phyloP scores from a whole-genome alignment of 2,888 invertebrate species.

The Epinotia ramella region DNA sequence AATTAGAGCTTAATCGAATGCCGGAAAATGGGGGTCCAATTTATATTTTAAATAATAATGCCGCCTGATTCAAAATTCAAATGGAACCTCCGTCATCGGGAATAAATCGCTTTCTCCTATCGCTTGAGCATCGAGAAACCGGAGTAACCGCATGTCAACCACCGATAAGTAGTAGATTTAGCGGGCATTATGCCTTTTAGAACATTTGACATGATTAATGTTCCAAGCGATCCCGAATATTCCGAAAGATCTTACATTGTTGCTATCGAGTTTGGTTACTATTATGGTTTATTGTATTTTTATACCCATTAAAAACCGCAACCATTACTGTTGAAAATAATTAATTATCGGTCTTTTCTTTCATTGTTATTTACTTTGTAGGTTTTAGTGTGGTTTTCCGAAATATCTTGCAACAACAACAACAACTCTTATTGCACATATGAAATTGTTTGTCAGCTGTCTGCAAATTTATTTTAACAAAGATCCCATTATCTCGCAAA shows the following conservation, averaged over 20 bases:
- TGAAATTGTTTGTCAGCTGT: neutral
- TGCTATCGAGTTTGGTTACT: conserved; percentile 5
- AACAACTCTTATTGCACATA: neutral
- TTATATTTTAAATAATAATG: too few species aligned
- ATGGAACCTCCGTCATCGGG: too few species aligned
- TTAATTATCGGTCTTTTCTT: neutral
- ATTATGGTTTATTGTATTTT: conserved; percentile 3
- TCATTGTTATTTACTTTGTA: neutral
- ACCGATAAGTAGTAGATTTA: conserved; percentile 75
- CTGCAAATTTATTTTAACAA: neutral
- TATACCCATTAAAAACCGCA: neutral
- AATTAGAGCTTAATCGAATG: too few species aligned
- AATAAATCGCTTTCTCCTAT: conserved; percentile 45
- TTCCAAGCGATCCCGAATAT: conserved; percentile 46
- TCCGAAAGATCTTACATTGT: conserved; percentile 10
- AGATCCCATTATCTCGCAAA: neutral
- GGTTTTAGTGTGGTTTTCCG: neutral
- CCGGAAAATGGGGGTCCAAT: too few species aligned
- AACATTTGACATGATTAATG: conserved; percentile 71
- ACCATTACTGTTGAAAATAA: neutral
- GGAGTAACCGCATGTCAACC: conserved; percentile 59
- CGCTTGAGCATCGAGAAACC: conserved; percentile 52
- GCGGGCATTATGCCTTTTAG: conserved; percentile 51
- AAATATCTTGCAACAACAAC: neutral
- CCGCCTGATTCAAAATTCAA: too few species aligned